Percentiles rank a stretch among this genome's conserved stretches.
Conservation (phyloP, 2,888 invertebrate genomes). For the Pseudoips prasinana region DNA sequence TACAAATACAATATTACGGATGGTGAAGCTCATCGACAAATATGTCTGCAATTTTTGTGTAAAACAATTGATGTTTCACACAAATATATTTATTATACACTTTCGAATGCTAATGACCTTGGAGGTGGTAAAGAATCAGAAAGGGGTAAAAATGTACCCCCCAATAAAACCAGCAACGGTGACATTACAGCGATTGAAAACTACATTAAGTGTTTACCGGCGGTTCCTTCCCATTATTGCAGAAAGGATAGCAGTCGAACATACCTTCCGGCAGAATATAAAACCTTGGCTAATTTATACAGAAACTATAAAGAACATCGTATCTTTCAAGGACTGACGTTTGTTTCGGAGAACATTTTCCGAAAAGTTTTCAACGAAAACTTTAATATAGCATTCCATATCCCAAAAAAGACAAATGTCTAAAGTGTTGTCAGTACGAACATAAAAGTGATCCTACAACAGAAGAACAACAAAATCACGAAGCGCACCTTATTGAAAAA, state of each 20-base stretch:
- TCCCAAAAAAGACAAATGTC: slow-evolving; percentile 28
- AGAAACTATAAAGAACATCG: slow-evolving; percentile 13
- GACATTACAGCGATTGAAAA: slow-evolving; percentile 2
- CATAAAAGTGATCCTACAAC: not conserved
- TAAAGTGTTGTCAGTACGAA: slow-evolving; percentile 15
- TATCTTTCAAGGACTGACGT: slow-evolving; percentile 7
- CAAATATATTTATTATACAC: slow-evolving; percentile 12
- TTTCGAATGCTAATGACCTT: slow-evolving; percentile 1
- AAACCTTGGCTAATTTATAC: slow-evolving; percentile 14
- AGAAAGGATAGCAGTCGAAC: slow-evolving; percentile 14
- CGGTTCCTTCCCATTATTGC: slow-evolving; percentile 30
- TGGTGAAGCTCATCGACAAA: slow-evolving; percentile 15
- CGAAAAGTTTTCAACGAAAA: slow-evolving; percentile 20
- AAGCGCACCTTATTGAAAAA: not conserved
- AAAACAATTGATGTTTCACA: slow-evolving; percentile 13
- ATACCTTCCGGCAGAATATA: slow-evolving; percentile 10
- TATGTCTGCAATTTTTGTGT: slow-evolving; percentile 18
- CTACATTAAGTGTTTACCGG: slow-evolving; percentile 21
- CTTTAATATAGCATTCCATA: slow-evolving; percentile 27
- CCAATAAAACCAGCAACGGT: slow-evolving; percentile 9
- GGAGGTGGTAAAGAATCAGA: slow-evolving; percentile 15
- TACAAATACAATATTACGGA: slow-evolving; percentile 19
- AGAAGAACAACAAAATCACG: too few relatives aligned
- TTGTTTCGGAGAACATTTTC: slow-evolving; percentile 22
- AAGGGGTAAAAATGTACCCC: slow-evolving; percentile 16